Percentiles rank a stretch among this genome's conserved stretches.
phyloP scores from a whole-genome alignment of 1,140 invertebrate genomes.

The Drosophila guanche region DNA sequence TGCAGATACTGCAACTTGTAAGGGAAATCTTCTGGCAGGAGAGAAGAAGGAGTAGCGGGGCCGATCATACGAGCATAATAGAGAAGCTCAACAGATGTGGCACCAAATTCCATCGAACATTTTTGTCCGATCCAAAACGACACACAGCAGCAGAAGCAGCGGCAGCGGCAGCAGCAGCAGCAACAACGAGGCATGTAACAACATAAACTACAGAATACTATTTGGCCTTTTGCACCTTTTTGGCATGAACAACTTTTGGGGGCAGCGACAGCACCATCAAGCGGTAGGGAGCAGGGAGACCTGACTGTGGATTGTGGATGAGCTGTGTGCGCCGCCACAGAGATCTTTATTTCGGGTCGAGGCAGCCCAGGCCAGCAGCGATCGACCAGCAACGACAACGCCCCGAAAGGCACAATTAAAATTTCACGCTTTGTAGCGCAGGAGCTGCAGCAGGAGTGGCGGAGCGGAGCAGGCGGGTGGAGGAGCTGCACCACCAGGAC shows the following conservation, averaged over 20 bases:
- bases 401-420: slow-evolving; percentile 81
- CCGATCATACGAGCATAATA: slow-evolving; percentile 3
- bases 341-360: slow-evolving; percentile 77
- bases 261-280: slow-evolving; percentile 6
- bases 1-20: slow-evolving; percentile 48
- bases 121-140: slow-evolving; percentile 58
- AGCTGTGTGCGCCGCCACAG: slow-evolving; percentile 60
- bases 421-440: slow-evolving; percentile 66
- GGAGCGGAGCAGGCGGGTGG: not conserved
- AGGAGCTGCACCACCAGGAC: slow-evolving; percentile 24
- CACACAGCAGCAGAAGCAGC: slow-evolving; percentile 44
- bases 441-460: slow-evolving; percentile 1
- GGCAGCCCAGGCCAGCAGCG: slow-evolving; percentile 47
- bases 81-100: slow-evolving; percentile 27
- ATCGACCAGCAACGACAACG: slow-evolving; percentile 60
- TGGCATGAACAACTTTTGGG: slow-evolving; percentile 75
- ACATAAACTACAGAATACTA: slow-evolving; percentile 80
- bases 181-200: slow-evolving; percentile 71
- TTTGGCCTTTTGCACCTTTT: slow-evolving; percentile 81
- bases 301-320: slow-evolving; percentile 37
- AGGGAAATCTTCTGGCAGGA: not conserved
- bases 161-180: slow-evolving; percentile 24
- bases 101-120: slow-evolving; percentile 57
- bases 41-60: not conserved
- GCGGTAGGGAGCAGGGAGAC: slow-evolving; percentile 11